Evolutionary conservation across 2,113 vertebrate genomes (phyloP).

Genomic region (Pseudonaja textilis): DNA sequence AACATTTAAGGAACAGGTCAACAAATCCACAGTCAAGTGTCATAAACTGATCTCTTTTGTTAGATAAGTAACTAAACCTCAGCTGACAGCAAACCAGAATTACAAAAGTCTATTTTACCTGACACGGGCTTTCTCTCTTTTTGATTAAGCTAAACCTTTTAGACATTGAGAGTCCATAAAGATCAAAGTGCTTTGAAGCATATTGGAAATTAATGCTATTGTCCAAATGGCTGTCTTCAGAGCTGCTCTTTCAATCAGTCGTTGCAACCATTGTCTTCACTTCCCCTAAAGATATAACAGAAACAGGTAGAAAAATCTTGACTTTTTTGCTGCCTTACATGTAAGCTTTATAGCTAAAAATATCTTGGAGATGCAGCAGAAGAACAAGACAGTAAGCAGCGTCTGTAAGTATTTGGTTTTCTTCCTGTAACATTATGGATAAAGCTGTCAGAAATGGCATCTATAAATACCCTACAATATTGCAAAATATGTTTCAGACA

Average conservation of each 20-base stretch:
- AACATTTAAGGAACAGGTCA: background rate
- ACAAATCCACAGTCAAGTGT: background rate
- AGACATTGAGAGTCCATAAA: background rate
- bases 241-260: slow-evolving; percentile 1
- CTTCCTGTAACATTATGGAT: background rate
- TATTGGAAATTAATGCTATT: background rate
- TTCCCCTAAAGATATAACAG: background rate
- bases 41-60: background rate
- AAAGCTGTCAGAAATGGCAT: background rate
- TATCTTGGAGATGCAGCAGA: background rate
- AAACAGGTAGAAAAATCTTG: background rate
- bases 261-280: background rate
- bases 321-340: background rate
- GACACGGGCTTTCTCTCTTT: background rate
- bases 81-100: background rate
- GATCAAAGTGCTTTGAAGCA: background rate
- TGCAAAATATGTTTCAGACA: background rate
- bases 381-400: fast-evolving
- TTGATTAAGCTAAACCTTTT: background rate
- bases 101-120: background rate
- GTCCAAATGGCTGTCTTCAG: background rate
- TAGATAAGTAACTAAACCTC: background rate
- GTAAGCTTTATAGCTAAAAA: background rate
- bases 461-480: background rate
- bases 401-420: background rate